Conservation (phyloP, 1,140 invertebrate species). For the Ceratoteleas bidentatus region DNA sequence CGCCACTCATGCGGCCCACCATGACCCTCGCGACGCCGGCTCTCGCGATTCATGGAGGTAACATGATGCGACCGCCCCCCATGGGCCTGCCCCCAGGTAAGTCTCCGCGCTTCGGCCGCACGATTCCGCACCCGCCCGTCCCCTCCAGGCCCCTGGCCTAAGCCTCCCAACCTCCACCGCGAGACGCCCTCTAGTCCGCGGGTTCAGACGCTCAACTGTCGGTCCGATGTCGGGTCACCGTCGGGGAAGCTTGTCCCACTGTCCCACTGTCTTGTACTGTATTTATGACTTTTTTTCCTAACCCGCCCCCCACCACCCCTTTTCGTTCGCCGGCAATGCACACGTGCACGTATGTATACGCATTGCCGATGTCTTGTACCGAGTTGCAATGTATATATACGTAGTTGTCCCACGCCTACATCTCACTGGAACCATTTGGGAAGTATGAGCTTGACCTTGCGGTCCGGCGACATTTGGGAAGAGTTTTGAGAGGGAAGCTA, state of each 20-base stretch:
- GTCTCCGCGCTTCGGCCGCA: constrained; percentile 74
- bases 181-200: no score
- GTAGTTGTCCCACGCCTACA: constrained; percentile 6
- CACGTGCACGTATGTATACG: constrained; percentile 8
- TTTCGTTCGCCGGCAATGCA: constrained; percentile 12
- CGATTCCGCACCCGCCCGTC: constrained; percentile 15
- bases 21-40: constrained; percentile 86
- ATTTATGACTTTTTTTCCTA: constrained; percentile 15
- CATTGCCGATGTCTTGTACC: constrained; percentile 18
- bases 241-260: no score
- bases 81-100: constrained; percentile 88
- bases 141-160: constrained; percentile 2
- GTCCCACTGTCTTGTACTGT: background rate
- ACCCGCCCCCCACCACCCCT: background rate
- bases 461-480: background rate
- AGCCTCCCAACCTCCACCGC: background rate
- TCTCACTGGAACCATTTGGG: constrained; percentile 2
- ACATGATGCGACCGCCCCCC: constrained; percentile 88
- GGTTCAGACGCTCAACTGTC: no score
- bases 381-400: constrained; percentile 25
- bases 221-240: no score
- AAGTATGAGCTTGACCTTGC: constrained; percentile 8
- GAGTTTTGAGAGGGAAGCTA: no score
- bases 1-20: constrained; percentile 83
- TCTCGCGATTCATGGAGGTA: constrained; percentile 84